Percentiles rank a stretch among this genome's conserved stretches.
Conservation (phyloP, 64 coral and sea anemone genomes). For the Actinia tenebrosa region DNA sequence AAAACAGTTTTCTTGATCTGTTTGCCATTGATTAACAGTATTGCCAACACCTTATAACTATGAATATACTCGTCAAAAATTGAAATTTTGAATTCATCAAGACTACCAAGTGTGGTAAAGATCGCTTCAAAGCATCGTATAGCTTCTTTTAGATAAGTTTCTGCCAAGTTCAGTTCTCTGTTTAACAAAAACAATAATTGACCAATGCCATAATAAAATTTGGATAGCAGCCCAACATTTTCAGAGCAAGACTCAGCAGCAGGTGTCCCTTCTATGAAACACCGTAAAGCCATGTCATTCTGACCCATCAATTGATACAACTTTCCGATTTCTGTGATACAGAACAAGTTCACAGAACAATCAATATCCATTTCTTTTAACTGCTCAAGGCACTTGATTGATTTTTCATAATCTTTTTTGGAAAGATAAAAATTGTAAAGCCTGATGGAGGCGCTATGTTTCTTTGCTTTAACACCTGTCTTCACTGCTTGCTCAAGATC, state of each 20-base stretch:
- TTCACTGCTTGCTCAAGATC: not conserved
- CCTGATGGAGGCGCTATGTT: not conserved
- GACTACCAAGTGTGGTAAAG: not conserved
- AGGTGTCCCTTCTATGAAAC: not conserved
- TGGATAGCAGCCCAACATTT: not conserved
- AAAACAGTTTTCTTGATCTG: conserved; percentile 9
- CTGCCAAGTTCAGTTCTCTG: not conserved
- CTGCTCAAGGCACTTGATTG: not conserved
- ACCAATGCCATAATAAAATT: not conserved
- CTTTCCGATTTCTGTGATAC: not conserved
- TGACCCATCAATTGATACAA: not conserved
- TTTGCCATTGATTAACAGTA: too few species aligned
- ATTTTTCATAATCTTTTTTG: not conserved
- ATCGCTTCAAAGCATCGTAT: not conserved
- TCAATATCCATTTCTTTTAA: not conserved
- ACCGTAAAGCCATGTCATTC: not conserved
- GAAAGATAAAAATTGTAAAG: not conserved
- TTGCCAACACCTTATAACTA: not conserved
- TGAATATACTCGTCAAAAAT: not conserved
- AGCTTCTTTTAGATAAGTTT: not conserved
- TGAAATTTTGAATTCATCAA: not conserved
- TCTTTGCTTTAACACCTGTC: not conserved
- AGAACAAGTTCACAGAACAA: not conserved
- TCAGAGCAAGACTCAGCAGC: not conserved
- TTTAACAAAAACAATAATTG: not conserved